These are phyloP conservation scores for Neosilurus hyrtlii DNA, from an alignment of 2,797 vertebrate genomes.

Conservation along the genomic window DNA sequence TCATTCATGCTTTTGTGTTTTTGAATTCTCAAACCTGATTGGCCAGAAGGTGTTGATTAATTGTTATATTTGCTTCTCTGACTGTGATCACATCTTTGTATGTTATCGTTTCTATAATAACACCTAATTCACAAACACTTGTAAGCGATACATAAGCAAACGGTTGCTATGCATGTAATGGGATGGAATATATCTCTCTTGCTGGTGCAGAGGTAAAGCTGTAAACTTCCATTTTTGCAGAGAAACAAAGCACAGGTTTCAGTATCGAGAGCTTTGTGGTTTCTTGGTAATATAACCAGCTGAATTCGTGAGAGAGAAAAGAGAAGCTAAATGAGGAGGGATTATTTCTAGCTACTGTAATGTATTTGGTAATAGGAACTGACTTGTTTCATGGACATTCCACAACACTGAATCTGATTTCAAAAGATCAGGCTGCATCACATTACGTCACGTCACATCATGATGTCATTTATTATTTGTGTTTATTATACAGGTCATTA, in stretches of 20 bases:
- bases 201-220: background rate
- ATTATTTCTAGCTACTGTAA: background rate
- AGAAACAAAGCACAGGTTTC: background rate
- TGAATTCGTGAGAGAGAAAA: background rate
- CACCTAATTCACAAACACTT: background rate
- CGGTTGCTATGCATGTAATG: too few relatives aligned
- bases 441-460: background rate
- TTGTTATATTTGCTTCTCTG: background rate
- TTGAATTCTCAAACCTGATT: background rate
- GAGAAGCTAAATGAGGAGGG: background rate
- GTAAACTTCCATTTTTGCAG: background rate
- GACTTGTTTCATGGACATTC: background rate
- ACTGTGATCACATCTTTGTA: background rate
- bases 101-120: background rate
- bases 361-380: background rate
- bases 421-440: background rate
- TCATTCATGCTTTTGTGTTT: background rate
- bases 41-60: background rate
- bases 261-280: background rate
- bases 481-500: background rate
- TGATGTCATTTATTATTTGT: background rate
- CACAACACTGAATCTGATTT: background rate
- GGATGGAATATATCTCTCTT: background rate
- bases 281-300: background rate
- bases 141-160: background rate